These are phyloP conservation scores for Grallaria varia DNA, from an alignment of 2,113 vertebrate species.

Conservation along the genomic window DNA sequence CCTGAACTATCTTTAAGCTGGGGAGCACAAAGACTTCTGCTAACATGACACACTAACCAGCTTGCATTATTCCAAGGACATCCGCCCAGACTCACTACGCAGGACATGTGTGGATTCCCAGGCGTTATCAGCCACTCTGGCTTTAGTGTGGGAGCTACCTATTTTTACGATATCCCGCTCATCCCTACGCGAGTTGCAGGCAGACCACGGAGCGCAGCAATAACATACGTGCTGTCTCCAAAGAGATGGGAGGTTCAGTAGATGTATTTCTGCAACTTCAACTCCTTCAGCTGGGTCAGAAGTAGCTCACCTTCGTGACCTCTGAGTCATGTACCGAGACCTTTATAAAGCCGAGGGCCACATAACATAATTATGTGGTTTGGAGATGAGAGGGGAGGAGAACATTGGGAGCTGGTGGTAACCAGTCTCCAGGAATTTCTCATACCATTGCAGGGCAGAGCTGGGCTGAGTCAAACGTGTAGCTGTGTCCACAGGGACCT, in stretches of 20 bases:
- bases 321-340: not conserved
- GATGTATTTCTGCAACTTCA: not conserved
- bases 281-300: not conserved
- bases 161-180: not conserved
- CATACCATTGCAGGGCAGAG: not conserved
- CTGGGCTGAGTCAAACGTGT: not conserved
- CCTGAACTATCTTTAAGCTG: not conserved
- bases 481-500: not conserved
- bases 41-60: not conserved
- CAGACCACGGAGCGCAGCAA: not conserved
- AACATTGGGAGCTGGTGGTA: not conserved
- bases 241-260: not conserved
- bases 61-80: not conserved
- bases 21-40: not conserved
- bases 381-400: not conserved
- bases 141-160: not conserved
- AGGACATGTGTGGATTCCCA: not conserved
- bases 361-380: not conserved
- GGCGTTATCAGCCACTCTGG: not conserved
- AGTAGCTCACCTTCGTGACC: not conserved
- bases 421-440: not conserved
- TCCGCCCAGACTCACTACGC: not conserved
- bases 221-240: not conserved
- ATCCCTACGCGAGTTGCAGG: not conserved
- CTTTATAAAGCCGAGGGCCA: not conserved